phyloP scores from a whole-genome alignment of 2,797 vertebrate species.

The Erpetoichthys calabaricus region DNA sequence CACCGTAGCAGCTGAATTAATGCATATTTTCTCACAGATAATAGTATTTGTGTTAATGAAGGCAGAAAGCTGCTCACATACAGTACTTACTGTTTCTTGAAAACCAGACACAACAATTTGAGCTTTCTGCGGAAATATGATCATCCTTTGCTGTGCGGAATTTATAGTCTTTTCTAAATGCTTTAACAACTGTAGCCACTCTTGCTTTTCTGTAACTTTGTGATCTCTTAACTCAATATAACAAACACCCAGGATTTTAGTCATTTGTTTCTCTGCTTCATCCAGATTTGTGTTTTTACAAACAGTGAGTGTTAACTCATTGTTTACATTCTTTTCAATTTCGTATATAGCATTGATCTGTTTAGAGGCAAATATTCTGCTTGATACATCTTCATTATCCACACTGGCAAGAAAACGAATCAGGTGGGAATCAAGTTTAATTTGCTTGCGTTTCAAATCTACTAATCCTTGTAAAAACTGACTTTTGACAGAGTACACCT shows the following conservation, averaged over 20 bases:
- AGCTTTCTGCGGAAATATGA: constrained; percentile 23
- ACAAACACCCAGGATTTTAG: constrained; percentile 22
- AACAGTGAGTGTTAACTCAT: constrained; percentile 36
- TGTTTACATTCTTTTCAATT: constrained; percentile 20
- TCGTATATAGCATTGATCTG: constrained; percentile 47
- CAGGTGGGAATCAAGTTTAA: constrained; percentile 32
- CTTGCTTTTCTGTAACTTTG: constrained; percentile 25
- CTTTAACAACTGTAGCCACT: constrained; percentile 40
- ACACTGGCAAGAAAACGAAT: constrained; percentile 43
- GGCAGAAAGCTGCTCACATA: constrained; percentile 25
- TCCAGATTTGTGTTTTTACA: constrained; percentile 26
- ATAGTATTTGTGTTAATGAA: constrained; percentile 45
- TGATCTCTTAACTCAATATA: constrained; percentile 37
- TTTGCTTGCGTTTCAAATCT: constrained; percentile 24
- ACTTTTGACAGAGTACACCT: constrained; percentile 45
- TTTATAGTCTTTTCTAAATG: constrained; percentile 28
- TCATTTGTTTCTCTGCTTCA: constrained; percentile 48
- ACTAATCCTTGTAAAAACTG: constrained; percentile 44
- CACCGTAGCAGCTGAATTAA: constrained; percentile 29
- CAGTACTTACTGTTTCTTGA: constrained; percentile 35
- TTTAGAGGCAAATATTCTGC: constrained; percentile 44
- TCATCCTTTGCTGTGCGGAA: constrained; percentile 26
- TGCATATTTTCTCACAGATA: constrained; percentile 30
- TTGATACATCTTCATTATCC: constrained; percentile 39
- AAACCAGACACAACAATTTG: constrained; percentile 49